Conservation (phyloP, 1,140 invertebrate genomes). For the Sinella curviseta region DNA sequence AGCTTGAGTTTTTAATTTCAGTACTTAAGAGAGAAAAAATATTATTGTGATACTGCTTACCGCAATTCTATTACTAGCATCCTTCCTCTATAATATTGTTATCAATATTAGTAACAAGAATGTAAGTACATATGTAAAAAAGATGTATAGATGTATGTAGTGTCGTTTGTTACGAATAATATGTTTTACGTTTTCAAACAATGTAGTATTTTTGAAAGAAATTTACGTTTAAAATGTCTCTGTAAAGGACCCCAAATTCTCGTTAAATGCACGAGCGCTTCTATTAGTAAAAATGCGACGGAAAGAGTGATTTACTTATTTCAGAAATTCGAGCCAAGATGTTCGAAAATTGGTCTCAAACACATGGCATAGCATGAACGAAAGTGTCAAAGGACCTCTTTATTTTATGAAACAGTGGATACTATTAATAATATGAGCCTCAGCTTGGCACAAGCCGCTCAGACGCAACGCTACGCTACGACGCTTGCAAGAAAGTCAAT, state of each 20-base stretch:
- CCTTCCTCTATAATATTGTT: no score
- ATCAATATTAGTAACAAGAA: no score
- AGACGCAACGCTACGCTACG: background rate
- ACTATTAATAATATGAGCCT: background rate
- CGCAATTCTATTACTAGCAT: no score
- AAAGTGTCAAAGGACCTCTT: background rate
- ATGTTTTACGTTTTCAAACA: background rate
- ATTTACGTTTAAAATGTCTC: background rate
- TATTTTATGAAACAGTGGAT: background rate
- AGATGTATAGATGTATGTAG: no score
- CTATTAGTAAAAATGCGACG: background rate
- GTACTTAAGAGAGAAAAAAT: no score
- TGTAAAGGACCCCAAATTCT: background rate
- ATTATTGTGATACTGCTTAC: no score
- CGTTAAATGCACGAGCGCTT: slow-evolving; percentile 6
- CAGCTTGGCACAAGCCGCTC: background rate
- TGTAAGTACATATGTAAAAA: no score
- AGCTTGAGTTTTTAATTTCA: no score
- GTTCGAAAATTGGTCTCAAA: background rate
- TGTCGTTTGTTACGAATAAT: no score
- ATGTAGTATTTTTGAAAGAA: background rate
- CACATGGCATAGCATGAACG: background rate
- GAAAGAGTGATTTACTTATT: background rate
- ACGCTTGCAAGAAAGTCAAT: background rate
- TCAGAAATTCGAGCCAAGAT: background rate